Base-by-base conservation (phyloP, 2,888 invertebrate genomes). In the Eupithecia subfuscata region DNA sequence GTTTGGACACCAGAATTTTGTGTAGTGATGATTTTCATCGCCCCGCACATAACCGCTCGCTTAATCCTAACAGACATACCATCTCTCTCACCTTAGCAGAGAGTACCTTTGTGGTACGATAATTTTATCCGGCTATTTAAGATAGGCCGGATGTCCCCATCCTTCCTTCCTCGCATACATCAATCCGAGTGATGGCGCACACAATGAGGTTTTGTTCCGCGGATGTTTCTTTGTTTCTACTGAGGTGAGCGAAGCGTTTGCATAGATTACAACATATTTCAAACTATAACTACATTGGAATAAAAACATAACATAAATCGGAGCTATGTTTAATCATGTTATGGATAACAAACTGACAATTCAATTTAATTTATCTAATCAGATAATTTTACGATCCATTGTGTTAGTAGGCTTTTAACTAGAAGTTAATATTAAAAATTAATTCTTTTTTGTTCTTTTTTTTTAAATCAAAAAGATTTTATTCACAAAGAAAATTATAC, bases 151-250 rank as follows among this genome's bases (percentile, higher is more conserved):
- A 52, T n/a, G 22, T 40, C 22, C 37, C 25, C 73, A 68, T n/a
- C 73, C 34, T 40, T n/a, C 73, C 34, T 40, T 74, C 30, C 52
- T 30, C 72, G 71, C 72, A 81, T 81, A 79, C 76, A 79, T 81
- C 77, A 80, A 79, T 82, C 73, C 78, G 76, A 76, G 74, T 77
- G 78, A 79, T 81, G 79, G 80, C 76, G 74, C 75, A 75, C 79
- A 80, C 80, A 79, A 81, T 80, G 79, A 80, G 78, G 75, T 76
- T 79, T 81, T 79, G 81, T 79, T 78, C 56, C 75, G 71, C 70
- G 75, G 71, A 76, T 78, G 76, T 75, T 81, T 80, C 80, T 80
- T 80, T 80, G 75, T 80, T 75, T 40, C 69, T 25, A 30, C 16
- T 48, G 71, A 45, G 70, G 48, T 70, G 72, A 72, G 71, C 45